Percentiles rank a stretch among this genome's conserved stretches.
phyloP scores from a whole-genome alignment of 2,888 invertebrate species.

The Rhagium mordax region DNA sequence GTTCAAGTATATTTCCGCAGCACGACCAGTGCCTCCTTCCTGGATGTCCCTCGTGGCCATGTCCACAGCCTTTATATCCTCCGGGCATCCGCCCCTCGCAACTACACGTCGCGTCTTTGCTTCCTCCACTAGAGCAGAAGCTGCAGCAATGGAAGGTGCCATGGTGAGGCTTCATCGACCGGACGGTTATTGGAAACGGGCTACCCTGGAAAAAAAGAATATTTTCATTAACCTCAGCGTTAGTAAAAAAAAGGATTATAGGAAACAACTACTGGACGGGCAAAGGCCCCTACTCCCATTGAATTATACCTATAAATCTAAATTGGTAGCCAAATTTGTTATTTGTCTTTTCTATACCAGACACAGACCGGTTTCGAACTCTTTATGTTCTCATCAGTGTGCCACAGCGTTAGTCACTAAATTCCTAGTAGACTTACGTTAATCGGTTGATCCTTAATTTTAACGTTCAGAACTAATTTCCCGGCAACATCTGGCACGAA shows the following conservation, averaged over 20 bases:
- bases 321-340: too few species aligned
- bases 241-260: too few species aligned
- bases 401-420: too few species aligned
- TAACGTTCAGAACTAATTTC: slow-evolving; percentile 75
- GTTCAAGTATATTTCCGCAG: slow-evolving; percentile 78
- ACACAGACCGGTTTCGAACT: too few species aligned
- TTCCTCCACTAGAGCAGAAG: slow-evolving; percentile 86
- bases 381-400: too few species aligned
- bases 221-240: too few species aligned
- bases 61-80: slow-evolving; percentile 84
- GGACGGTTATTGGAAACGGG: slow-evolving; percentile 78
- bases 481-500: slow-evolving; percentile 79
- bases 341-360: too few species aligned
- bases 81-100: slow-evolving; percentile 85
- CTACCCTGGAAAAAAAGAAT: slow-evolving; percentile 75
- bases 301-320: too few species aligned
- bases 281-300: too few species aligned
- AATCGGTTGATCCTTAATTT: slow-evolving; percentile 77
- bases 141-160: slow-evolving; percentile 87
- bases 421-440: slow-evolving; percentile 70
- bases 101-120: slow-evolving; percentile 78
- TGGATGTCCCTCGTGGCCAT: slow-evolving; percentile 86
- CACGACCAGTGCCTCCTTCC: slow-evolving; percentile 89
- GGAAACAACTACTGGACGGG: too few species aligned
- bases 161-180: slow-evolving; percentile 77